A percentile compares a stretch with the other conserved stretches of the same genome.
phyloP scores from a whole-genome alignment of 2,797 vertebrate species.

The Sebastes trivittatus region DNA sequence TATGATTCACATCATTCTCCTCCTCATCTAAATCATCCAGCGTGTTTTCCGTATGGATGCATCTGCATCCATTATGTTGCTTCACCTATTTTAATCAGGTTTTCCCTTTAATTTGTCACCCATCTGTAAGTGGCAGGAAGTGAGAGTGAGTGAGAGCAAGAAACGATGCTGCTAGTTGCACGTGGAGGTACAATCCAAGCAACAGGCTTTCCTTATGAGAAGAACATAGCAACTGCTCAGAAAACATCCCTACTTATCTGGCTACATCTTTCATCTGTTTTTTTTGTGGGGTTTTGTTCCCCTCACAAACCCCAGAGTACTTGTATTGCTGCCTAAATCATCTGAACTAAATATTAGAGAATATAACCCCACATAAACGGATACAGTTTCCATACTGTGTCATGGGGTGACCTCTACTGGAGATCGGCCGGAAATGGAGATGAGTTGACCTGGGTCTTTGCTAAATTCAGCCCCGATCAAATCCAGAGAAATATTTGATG shows the following conservation, averaged over 20 bases:
- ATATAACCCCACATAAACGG: slow-evolving; percentile 6
- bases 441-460: slow-evolving; percentile 14
- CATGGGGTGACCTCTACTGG: slow-evolving; percentile 38
- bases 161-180: not conserved
- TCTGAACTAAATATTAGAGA: not conserved
- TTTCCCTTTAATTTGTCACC: not conserved
- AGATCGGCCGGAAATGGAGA: slow-evolving; percentile 21
- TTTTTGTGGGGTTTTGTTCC: not conserved
- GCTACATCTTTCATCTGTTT: not conserved
- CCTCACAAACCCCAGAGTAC: not conserved
- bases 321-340: not conserved
- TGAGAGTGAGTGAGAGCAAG: slow-evolving; percentile 9
- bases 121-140: slow-evolving; percentile 6
- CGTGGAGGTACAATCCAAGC: rapidly evolving
- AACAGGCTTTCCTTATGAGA: slow-evolving; percentile 32
- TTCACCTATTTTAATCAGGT: not conserved
- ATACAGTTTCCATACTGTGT: not conserved
- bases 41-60: not conserved
- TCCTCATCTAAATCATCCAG: not conserved
- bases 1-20: not conserved
- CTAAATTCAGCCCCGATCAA: slow-evolving; percentile 15
- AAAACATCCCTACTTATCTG: slow-evolving; percentile 29
- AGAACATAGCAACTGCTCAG: slow-evolving; percentile 35
- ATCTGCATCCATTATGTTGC: not conserved
- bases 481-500: slow-evolving; percentile 21